Base-by-base conservation (phyloP, 1,140 invertebrate genomes). In the Caenorhabditis inopinata region DNA sequence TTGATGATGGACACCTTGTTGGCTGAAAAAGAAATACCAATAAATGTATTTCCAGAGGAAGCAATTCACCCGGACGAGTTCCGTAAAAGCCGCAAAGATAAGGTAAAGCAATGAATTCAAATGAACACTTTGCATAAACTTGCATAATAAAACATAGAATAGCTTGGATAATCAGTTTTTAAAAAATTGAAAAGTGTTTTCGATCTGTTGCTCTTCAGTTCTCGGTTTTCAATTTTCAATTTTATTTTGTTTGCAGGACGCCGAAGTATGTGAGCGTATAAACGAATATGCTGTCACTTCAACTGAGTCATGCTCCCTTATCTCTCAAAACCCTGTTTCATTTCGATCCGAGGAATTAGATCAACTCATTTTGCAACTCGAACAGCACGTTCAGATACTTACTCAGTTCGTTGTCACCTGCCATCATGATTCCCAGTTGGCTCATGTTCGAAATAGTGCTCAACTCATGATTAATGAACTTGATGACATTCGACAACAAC, bases 381-480 rank as follows among this genome's bases (percentile, higher is more conserved):
- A 48, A 21, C 45, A 47, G 16, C 74, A 75, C 32, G 74, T 75
- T 45, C 74, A 75, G 29, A 14, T 75, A n/a, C 35, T 75, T 2
- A 75, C 74, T 27, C 74, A 75, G 21, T 75, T 75, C 14, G 74
- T 75, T 35, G 47, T 75, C 27, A 47, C 47, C 9, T 48, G 45
- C 16, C 25, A 47, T 21, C 47, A 75, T 12, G 45, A 47, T 48
- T 21, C 25, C 4, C 6, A 11, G 0, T 18, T 75, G 7, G 3
- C 11, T 29, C 45, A 75, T 25, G 74, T 75, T 0, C 23, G 74
- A 49, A 75, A 75, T 21, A 35, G 25, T 29, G n/a, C 74, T 3
- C 74, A 75, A 25, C 2, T 48, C 9, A 75, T 75, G 74, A 48
- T 75, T 1, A 75, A 75, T 27, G 74, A 75, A 14, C 74, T 75